These are phyloP conservation scores for Trichopria drosophilae DNA, from an alignment of 2,888 invertebrate genomes.

Conservation along the genomic window DNA sequence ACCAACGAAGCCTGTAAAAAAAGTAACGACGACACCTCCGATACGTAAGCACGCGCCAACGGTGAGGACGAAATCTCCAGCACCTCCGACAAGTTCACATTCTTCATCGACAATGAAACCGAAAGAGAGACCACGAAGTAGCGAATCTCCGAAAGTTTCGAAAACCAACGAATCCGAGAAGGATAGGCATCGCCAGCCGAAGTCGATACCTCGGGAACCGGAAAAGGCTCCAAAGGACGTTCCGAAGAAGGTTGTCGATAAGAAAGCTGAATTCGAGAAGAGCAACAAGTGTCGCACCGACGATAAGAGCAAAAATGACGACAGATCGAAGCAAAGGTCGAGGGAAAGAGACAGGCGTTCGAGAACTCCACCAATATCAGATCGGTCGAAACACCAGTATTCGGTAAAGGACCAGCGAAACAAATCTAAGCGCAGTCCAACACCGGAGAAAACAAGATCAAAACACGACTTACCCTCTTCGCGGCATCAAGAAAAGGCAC, in stretches of 20 bases:
- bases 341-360: constrained; percentile 55
- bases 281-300: constrained; percentile 42
- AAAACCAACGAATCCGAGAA: constrained; percentile 43
- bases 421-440: constrained; percentile 50
- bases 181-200: constrained; percentile 41
- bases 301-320: constrained; percentile 40
- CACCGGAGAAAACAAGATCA: constrained; percentile 50
- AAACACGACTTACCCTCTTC: constrained; percentile 40
- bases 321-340: constrained; percentile 48
- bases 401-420: constrained; percentile 42
- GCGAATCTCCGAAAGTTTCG: constrained; percentile 50
- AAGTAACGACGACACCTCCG: constrained; percentile 35
- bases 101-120: constrained; percentile 37
- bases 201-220: constrained; percentile 3
- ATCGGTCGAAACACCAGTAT: constrained; percentile 49
- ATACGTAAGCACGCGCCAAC: constrained; percentile 38
- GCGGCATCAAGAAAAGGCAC: constrained; percentile 15
- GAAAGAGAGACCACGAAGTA: constrained; percentile 51
- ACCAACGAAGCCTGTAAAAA: constrained; percentile 34
- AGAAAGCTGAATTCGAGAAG: constrained; percentile 50
- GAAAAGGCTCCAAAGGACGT: constrained; percentile 36
- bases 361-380: constrained; percentile 49
- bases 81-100: constrained; percentile 38
- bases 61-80: constrained; percentile 41
- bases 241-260: constrained; percentile 39